These are phyloP conservation scores for Trachops cirrhosus DNA, from an alignment of 2,797 vertebrate genomes.

Conservation along the genomic window DNA sequence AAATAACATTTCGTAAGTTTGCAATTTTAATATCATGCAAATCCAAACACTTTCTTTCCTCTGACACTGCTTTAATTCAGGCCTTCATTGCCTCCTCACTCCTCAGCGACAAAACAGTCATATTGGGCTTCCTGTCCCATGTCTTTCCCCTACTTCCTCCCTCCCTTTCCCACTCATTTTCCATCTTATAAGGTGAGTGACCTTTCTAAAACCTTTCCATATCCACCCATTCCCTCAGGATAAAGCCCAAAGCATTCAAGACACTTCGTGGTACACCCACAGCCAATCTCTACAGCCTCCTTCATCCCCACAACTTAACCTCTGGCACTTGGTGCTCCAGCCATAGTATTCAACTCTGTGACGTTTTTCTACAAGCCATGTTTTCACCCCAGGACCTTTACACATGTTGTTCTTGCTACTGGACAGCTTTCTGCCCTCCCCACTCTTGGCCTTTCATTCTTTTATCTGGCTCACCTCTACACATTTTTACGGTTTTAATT, in stretches of 20 bases:
- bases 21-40: not conserved
- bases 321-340: not conserved
- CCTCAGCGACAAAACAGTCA: not conserved
- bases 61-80: not conserved
- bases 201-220: not conserved
- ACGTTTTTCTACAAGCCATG: not conserved
- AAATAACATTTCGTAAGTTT: conserved; percentile 3
- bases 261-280: not conserved
- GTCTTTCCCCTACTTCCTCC: not conserved
- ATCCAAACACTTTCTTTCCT: not conserved
- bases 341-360: no score
- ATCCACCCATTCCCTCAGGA: not conserved
- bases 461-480: not conserved
- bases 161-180: not conserved
- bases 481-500: not conserved
- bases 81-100: not conserved
- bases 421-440: not conserved
- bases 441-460: not conserved
- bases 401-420: not conserved
- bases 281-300: not conserved
- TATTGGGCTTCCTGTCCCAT: not conserved
- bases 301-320: not conserved
- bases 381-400: not conserved
- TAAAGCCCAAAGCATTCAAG: not conserved
- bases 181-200: not conserved